Evolutionary conservation across 2,888 invertebrate species (phyloP).

Genomic region (Apodemia mormo): DNA sequence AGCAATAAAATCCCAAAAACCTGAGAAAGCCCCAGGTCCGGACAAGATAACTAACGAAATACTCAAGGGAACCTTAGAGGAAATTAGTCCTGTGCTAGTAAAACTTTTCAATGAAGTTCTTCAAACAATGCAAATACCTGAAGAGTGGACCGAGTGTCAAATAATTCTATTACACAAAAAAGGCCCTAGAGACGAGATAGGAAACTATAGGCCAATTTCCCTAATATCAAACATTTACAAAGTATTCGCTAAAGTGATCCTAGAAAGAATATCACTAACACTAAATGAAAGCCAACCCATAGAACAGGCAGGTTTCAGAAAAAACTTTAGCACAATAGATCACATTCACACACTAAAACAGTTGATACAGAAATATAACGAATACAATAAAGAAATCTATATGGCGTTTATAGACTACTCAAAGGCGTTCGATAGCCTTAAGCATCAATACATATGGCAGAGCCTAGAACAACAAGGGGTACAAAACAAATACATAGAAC

Average conservation of each 20-base stretch:
- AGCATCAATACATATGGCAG: neutral
- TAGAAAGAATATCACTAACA: slow-evolving; percentile 25
- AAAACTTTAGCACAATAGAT: slow-evolving; percentile 30
- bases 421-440: slow-evolving; percentile 5
- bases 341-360: slow-evolving; percentile 37
- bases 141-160: slow-evolving; percentile 27
- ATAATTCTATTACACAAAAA: slow-evolving; percentile 36
- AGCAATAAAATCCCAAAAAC: slow-evolving; percentile 30
- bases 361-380: slow-evolving; percentile 12
- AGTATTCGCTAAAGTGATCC: slow-evolving; percentile 24
- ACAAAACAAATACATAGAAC: neutral
- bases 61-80: slow-evolving; percentile 28
- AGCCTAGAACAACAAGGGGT: neutral
- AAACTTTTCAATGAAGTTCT: neutral
- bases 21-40: slow-evolving; percentile 35
- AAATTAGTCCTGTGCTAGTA: slow-evolving; percentile 31
- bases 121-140: slow-evolving; percentile 27
- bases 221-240: slow-evolving; percentile 25
- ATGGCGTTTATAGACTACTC: slow-evolving; percentile 8
- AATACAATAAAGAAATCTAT: slow-evolving; percentile 14
- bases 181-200: slow-evolving; percentile 26
- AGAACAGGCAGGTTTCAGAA: slow-evolving; percentile 34
- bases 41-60: slow-evolving; percentile 36
- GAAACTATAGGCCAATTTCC: slow-evolving; percentile 35
- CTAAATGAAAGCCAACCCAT: slow-evolving; percentile 24